phyloP scores from a whole-genome alignment of 1,140 invertebrate species.

The Phocides pigmalion region DNA sequence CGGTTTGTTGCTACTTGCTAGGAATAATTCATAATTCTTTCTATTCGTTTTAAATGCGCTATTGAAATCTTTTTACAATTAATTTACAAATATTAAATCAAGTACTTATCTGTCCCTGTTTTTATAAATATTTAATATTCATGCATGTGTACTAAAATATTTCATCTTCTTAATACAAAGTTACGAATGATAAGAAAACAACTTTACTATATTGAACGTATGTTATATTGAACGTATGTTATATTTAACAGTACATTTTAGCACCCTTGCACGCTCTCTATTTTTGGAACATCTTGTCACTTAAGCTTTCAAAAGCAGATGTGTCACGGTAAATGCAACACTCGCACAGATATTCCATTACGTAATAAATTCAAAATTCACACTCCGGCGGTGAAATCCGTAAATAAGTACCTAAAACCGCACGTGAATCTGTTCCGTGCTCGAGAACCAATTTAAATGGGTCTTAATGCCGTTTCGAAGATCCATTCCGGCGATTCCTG shows the following conservation, averaged over 20 bases:
- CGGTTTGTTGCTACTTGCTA: too few relatives aligned
- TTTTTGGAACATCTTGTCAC: conserved; percentile 19
- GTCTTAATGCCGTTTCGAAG: conserved; percentile 6
- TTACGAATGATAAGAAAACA: too few relatives aligned
- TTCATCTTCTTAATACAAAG: too few relatives aligned
- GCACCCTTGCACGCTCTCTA: conserved; percentile 12
- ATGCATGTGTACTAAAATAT: too few relatives aligned
- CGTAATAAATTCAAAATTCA: conserved; percentile 29
- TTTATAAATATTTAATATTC: too few relatives aligned
- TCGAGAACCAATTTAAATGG: background rate
- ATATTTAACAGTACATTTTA: background rate
- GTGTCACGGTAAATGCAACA: conserved; percentile 23
- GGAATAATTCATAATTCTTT: too few relatives aligned
- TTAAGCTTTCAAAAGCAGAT: conserved; percentile 27
- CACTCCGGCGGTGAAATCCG: background rate
- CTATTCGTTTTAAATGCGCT: too few relatives aligned
- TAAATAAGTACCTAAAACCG: conserved; percentile 11
- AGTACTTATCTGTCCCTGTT: too few relatives aligned
- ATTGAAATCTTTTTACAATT: too few relatives aligned
- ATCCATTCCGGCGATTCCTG: conserved; percentile 12
- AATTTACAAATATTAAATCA: too few relatives aligned
- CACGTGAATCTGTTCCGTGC: background rate
- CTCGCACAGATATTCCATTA: background rate
- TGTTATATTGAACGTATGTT: background rate
- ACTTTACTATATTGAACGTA: too few relatives aligned